These are phyloP conservation scores for Papilio demoleus DNA, from an alignment of 2,888 invertebrate genomes.

Conservation along the genomic window DNA sequence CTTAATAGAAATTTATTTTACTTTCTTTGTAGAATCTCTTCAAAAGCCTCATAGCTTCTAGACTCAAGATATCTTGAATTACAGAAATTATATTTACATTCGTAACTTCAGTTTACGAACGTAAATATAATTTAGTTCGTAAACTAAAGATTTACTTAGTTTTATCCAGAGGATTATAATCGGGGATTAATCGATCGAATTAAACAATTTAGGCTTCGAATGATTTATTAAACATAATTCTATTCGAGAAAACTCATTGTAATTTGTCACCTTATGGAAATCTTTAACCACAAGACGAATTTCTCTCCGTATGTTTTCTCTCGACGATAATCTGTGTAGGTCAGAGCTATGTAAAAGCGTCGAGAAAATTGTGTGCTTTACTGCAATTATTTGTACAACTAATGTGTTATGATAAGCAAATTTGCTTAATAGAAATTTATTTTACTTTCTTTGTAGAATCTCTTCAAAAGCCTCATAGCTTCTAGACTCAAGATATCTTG, in stretches of 20 bases:
- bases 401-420: constrained; percentile 29
- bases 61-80: background rate
- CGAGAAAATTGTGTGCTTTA: constrained; percentile 33
- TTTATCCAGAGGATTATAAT: no score
- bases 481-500: no score
- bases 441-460: constrained; percentile 19
- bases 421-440: constrained; percentile 1
- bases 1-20: background rate
- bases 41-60: no score
- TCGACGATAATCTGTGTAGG: constrained; percentile 27
- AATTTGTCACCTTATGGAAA: constrained; percentile 10
- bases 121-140: no score
- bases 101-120: no score
- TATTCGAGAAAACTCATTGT: background rate
- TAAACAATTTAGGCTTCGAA: background rate
- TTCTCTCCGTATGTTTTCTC: constrained; percentile 35
- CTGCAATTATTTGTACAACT: constrained; percentile 22
- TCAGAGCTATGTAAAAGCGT: constrained; percentile 20
- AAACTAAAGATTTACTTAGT: no score
- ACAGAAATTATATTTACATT: background rate
- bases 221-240: no score
- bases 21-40: no score
- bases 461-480: no score
- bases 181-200: no score
- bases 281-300: constrained; percentile 10